Evolutionary conservation across 2,888 invertebrate species (phyloP).

Genomic region (Harpalus rubripes): DNA sequence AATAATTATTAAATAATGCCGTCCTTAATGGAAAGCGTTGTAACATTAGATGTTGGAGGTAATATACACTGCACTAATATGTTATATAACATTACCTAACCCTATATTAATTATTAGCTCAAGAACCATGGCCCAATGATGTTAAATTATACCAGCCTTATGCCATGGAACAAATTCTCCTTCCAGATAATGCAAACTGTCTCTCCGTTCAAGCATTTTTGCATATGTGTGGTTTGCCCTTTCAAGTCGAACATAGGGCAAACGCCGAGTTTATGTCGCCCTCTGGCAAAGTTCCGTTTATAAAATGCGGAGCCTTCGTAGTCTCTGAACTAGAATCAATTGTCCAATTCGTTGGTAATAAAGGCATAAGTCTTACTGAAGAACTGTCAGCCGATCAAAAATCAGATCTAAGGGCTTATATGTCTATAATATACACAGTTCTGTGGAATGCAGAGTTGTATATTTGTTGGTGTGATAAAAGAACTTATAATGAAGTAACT

Average conservation of each 20-base stretch:
- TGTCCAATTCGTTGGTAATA: conserved; percentile 91
- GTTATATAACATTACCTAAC: conserved; percentile 51
- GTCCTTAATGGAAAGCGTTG: conserved; percentile 57
- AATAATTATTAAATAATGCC: conserved; percentile 64
- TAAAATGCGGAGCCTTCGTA: conserved; percentile 93
- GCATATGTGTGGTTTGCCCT: conserved; percentile 94
- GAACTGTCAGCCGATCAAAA: conserved; percentile 87
- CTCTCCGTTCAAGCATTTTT: conserved; percentile 95
- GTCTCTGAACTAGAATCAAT: conserved; percentile 95
- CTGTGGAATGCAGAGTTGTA: conserved; percentile 95
- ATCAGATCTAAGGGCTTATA: conserved; percentile 95
- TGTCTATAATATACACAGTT: conserved; percentile 93
- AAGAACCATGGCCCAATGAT: conserved; percentile 94
- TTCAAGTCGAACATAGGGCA: conserved; percentile 88
- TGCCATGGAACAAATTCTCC: conserved; percentile 94
- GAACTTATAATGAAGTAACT: conserved; percentile 90
- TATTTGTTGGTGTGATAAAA: conserved; percentile 91
- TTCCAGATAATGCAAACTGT: conserved; percentile 96
- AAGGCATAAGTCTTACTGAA: conserved; percentile 88
- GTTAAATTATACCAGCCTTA: conserved; percentile 93
- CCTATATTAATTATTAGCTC: conserved; percentile 80
- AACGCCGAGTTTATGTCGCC: conserved; percentile 99
- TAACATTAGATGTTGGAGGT: conserved; percentile 72
- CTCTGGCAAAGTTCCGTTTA: conserved; percentile 94
- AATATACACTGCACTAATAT: not conserved